phyloP scores from a whole-genome alignment of 2,888 invertebrate genomes.

The Lithophane ornitopus region DNA sequence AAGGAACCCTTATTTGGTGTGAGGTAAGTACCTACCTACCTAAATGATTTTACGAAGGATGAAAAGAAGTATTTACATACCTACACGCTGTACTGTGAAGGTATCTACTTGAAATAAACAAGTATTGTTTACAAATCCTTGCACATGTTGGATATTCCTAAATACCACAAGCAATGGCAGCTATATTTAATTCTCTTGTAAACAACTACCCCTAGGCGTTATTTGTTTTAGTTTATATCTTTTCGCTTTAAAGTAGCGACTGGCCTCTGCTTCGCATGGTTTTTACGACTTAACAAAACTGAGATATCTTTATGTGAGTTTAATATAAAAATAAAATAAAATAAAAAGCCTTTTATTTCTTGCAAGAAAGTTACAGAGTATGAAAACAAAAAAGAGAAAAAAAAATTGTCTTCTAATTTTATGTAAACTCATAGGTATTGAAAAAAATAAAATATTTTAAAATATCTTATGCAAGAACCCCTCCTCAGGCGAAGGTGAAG shows the following conservation, averaged over 20 bases:
- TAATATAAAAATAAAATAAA: no score
- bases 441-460: no score
- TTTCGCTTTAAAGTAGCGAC: background rate
- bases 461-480: no score
- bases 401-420: no score
- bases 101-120: background rate
- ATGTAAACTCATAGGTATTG: no score
- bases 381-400: no score
- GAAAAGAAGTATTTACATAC: background rate
- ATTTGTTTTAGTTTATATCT: background rate
- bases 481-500: no score
- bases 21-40: no score
- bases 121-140: background rate
- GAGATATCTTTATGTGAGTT: background rate
- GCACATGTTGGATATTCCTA: background rate
- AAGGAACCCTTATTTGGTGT: no score
- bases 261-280: background rate
- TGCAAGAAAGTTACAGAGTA: no score
- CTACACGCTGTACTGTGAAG: background rate
- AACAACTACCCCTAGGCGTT: background rate
- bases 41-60: slow-evolving; percentile 15
- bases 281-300: background rate
- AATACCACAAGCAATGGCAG: background rate
- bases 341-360: no score
- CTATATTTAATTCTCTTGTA: background rate